These are phyloP conservation scores for Mycetomoellerius zeteki DNA, from an alignment of 1,140 invertebrate species.

Conservation along the genomic window DNA sequence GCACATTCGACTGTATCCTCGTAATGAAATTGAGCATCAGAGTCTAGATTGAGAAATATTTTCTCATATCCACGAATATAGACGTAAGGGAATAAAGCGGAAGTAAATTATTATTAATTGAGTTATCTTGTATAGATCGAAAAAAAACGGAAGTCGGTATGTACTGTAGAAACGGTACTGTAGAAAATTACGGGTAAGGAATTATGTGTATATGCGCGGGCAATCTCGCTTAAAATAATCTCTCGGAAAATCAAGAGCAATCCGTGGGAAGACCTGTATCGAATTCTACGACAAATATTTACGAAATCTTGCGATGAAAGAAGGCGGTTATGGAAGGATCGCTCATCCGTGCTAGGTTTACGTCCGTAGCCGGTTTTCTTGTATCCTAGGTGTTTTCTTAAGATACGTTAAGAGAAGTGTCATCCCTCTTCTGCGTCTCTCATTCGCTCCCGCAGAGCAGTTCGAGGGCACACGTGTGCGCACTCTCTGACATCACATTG, in stretches of 20 bases:
- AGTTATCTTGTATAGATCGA: slow-evolving; percentile 10
- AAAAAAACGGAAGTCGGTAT: neutral
- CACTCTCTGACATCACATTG: slow-evolving; percentile 51
- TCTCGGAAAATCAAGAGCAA: slow-evolving; percentile 28
- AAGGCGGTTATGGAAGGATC: slow-evolving; percentile 45
- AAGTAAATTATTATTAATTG: slow-evolving; percentile 50
- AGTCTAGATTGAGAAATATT: slow-evolving; percentile 40
- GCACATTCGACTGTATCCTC: neutral
- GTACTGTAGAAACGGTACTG: neutral
- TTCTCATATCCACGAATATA: neutral
- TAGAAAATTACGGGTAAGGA: slow-evolving; percentile 28
- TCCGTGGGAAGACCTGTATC: slow-evolving; percentile 40
- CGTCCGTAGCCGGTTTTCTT: slow-evolving; percentile 52
- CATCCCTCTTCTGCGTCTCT: slow-evolving; percentile 39
- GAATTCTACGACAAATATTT: slow-evolving; percentile 69
- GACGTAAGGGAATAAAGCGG: neutral
- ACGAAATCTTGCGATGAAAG: slow-evolving; percentile 37
- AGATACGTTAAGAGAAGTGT: slow-evolving; percentile 60
- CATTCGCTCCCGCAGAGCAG: slow-evolving; percentile 48
- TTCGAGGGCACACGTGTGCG: slow-evolving; percentile 58
- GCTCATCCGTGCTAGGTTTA: slow-evolving; percentile 50
- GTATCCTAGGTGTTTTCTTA: slow-evolving; percentile 63
- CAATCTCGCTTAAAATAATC: slow-evolving; percentile 46
- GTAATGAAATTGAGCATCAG: slow-evolving; percentile 47
- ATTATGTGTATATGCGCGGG: neutral